Conservation (phyloP, 1,140 invertebrate species). For the Phymorhynchus buccinoides region DNA sequence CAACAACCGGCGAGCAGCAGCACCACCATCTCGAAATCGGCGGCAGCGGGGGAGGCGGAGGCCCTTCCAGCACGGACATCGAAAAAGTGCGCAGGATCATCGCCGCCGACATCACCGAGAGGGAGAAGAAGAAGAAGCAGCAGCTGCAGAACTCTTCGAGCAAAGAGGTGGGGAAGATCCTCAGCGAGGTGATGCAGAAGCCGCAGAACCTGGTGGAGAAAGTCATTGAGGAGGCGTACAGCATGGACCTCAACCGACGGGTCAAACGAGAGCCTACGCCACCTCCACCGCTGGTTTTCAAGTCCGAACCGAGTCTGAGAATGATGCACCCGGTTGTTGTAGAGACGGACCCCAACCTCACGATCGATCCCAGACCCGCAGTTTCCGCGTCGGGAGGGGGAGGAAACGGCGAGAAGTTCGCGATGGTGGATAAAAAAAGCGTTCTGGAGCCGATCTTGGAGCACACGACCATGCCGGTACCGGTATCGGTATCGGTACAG, state of each 20-base stretch:
- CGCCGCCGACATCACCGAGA: background rate
- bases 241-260: conserved; percentile 2
- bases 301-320: background rate
- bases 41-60: background rate
- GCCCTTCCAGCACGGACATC: background rate
- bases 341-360: background rate
- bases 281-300: too few relatives aligned
- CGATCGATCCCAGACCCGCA: background rate
- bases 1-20: too few relatives aligned
- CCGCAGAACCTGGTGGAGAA: conserved; percentile 36
- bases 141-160: background rate
- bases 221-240: conserved; percentile 33
- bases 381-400: too few relatives aligned
- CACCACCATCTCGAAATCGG: too few relatives aligned
- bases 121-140: too few relatives aligned
- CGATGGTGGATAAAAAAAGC: too few relatives aligned
- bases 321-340: background rate
- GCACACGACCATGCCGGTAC: too few relatives aligned
- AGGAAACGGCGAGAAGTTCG: background rate
- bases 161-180: background rate
- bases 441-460: background rate
- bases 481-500: background rate
- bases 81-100: conserved; percentile 30
- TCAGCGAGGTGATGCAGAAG: conserved; percentile 24
- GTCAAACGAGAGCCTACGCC: background rate